Evolutionary conservation across 2,113 vertebrate genomes (phyloP).

Genomic region (Marmota flaviventris): DNA sequence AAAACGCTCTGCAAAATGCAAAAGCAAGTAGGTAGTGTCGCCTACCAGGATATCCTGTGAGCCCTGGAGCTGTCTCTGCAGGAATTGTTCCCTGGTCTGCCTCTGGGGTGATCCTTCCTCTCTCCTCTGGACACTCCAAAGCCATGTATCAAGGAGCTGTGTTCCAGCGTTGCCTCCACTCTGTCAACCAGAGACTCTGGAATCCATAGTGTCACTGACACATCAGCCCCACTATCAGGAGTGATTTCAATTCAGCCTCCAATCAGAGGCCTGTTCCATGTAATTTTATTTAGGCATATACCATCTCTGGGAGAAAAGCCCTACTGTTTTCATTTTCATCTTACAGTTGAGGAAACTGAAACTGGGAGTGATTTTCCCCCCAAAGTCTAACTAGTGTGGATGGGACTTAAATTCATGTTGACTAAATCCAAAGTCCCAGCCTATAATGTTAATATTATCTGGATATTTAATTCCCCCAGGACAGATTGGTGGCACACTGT

Average conservation of each 20-base stretch:
- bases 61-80: not conserved
- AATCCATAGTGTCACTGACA: not conserved
- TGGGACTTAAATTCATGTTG: not conserved
- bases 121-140: not conserved
- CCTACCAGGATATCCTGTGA: not conserved
- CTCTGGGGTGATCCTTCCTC: not conserved
- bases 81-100: not conserved
- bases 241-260: not conserved
- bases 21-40: not conserved
- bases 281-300: not conserved
- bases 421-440: not conserved
- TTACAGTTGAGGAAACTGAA: conserved; percentile 51
- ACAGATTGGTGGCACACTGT: conserved; percentile 36
- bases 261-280: not conserved
- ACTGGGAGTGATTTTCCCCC: not conserved
- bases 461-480: conserved; percentile 52
- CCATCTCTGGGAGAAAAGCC: not conserved
- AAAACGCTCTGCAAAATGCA: not conserved
- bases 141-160: not conserved
- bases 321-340: conserved; percentile 29
- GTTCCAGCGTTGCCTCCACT: not conserved
- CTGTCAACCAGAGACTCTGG: not conserved
- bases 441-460: not conserved
- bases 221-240: not conserved
- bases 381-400: not conserved